Conservation (phyloP, 2,797 vertebrate species). For the Halcyon leucocephala region DNA sequence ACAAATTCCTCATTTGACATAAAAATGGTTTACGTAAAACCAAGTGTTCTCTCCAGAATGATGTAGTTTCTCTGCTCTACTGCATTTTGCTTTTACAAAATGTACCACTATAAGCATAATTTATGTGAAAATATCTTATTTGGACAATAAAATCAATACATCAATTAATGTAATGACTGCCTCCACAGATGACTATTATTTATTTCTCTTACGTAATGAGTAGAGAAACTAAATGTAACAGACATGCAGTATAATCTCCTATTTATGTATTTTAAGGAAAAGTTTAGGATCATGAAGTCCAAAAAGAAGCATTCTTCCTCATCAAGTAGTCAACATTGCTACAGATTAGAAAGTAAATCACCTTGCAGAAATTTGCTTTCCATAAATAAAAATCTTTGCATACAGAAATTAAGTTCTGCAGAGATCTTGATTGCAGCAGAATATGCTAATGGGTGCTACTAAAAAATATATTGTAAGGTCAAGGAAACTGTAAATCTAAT, state of each 20-base stretch:
- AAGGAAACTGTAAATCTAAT: not conserved
- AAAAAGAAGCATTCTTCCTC: not conserved
- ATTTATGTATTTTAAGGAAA: not conserved
- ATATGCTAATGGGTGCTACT: not conserved
- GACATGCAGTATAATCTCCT: not conserved
- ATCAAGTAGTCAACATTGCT: not conserved
- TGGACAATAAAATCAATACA: slow-evolving; percentile 12
- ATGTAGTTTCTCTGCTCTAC: not conserved
- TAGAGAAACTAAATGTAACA: not conserved
- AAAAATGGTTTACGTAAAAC: not conserved
- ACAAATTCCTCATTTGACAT: not conserved
- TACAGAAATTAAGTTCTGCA: not conserved
- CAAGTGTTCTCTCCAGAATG: not conserved
- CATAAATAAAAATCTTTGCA: slow-evolving; percentile 19
- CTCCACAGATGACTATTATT: not conserved
- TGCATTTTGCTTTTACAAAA: not conserved
- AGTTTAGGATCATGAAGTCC: not conserved
- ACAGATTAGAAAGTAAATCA: not conserved
- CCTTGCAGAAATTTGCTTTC: not conserved
- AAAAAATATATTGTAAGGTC: not conserved
- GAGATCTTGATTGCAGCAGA: slow-evolving; percentile 24
- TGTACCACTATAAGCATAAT: not conserved
- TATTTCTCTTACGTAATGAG: not conserved
- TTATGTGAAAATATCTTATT: not conserved
- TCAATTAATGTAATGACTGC: not conserved